Conservation (phyloP, 1,140 invertebrate species). For the Mamestra configurata region DNA sequence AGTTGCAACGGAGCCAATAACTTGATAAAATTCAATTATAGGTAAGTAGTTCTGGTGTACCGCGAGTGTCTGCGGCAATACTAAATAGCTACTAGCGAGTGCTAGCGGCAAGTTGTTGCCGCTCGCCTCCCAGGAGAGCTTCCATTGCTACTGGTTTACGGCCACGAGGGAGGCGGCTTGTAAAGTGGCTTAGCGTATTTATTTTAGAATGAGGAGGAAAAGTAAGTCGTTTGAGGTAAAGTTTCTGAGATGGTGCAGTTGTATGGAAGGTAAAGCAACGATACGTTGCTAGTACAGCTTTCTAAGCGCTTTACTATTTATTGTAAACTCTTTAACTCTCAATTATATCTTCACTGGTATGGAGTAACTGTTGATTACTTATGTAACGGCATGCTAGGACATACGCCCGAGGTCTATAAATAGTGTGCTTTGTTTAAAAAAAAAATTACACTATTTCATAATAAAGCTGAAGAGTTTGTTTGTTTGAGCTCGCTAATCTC, state of each 20-base stretch:
- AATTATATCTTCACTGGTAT: no score
- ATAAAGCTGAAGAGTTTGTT: no score
- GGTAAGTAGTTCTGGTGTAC: neutral
- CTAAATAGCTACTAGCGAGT: neutral
- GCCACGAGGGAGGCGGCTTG: constrained; percentile 4
- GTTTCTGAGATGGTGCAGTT: neutral
- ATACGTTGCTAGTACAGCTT: no score
- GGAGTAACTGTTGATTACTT: no score
- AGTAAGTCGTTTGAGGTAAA: neutral
- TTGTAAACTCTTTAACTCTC: no score
- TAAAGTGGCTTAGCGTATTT: neutral
- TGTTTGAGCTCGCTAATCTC: no score
- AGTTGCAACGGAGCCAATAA: constrained; percentile 19
- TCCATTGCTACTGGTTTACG: neutral
- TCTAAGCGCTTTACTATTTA: no score
- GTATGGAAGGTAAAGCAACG: neutral
- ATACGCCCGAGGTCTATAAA: no score
- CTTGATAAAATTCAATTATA: constrained; percentile 35
- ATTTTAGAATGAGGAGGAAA: neutral
- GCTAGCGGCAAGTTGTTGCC: neutral
- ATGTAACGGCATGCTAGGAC: no score
- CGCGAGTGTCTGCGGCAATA: neutral
- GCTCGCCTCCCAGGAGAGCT: neutral
- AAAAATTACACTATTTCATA: no score
- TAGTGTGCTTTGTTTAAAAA: no score